Conservation (phyloP, 2,888 invertebrate species). For the Drosophila cognata region DNA sequence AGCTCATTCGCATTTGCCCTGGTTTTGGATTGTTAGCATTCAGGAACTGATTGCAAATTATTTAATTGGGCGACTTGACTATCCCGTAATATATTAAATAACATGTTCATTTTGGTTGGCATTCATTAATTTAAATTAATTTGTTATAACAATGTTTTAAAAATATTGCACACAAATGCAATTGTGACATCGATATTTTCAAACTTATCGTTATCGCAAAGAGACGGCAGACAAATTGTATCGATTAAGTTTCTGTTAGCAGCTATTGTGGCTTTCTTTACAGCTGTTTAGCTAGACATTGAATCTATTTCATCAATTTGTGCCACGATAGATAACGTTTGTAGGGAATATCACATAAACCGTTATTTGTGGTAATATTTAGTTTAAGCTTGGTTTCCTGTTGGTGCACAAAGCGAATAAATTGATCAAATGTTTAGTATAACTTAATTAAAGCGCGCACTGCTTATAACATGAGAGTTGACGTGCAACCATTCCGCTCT, state of each 20-base stretch:
- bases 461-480: neutral
- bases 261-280: neutral
- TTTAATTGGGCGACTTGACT: neutral
- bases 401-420: neutral
- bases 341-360: neutral
- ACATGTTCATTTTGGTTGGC: neutral
- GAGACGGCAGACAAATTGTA: neutral
- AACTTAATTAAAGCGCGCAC: neutral
- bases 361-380: neutral
- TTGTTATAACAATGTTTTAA: neutral
- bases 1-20: constrained; percentile 49
- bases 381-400: neutral
- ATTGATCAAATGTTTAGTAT: neutral
- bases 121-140: too few relatives aligned
- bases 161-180: neutral
- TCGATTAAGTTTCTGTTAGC: neutral
- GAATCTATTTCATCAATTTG: neutral
- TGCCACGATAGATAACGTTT: neutral
- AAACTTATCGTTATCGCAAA: neutral
- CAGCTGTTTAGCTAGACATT: neutral
- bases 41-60: neutral
- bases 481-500: constrained; percentile 5
- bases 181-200: neutral
- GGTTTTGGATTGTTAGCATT: constrained; percentile 6
- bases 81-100: neutral